Base-by-base conservation (phyloP, 2,113 vertebrate species). In the Alosa alosa region DNA sequence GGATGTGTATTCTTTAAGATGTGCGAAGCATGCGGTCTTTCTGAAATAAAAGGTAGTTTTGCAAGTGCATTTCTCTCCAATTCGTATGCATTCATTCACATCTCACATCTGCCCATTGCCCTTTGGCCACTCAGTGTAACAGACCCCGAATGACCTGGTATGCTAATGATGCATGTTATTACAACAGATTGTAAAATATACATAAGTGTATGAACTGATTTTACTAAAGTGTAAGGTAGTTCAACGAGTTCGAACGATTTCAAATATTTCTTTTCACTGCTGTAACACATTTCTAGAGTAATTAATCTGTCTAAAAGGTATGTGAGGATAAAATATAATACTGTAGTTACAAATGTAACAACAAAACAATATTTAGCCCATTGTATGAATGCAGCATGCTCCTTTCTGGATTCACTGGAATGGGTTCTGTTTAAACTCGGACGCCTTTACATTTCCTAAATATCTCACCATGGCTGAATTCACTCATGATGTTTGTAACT, bases 1-100 rank as follows among this genome's bases (percentile, higher is more conserved):
- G 2, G 68, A 39, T 31, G 10, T 13, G 15, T 78, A 78, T 39
- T 39, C 72, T 15, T 78, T 15, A 78, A 17, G 13, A 78, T 39
- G 31, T 78, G 72, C 25, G 17, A 72, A 78, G 72, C 72, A 78
- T 78, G 72, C 9, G 72, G 72, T 78, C 72, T 78, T 78, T 78
- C 72, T 78, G 11, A 78, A 78, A 39, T 36, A 78, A 68, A 78
- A 39, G 31, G 72, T 78, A 9, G 3, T 36, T 13, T 41, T 78
- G 13, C 15, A 78, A 78, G 72, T 78, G 72, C 72, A 78, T 78
- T 78, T 78, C 13, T 78, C 25, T 36, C 11, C 31, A 41, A 17
- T 36, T 78, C 72, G 39, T 5, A 78, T 44, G 41, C 4, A 39
- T 1, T 39, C 72, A 44, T 44, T 44, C 41, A 44, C 36, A 36